Evolutionary conservation across 2,113 vertebrate genomes (phyloP).

Genomic region (Nansenia antarctica): DNA sequence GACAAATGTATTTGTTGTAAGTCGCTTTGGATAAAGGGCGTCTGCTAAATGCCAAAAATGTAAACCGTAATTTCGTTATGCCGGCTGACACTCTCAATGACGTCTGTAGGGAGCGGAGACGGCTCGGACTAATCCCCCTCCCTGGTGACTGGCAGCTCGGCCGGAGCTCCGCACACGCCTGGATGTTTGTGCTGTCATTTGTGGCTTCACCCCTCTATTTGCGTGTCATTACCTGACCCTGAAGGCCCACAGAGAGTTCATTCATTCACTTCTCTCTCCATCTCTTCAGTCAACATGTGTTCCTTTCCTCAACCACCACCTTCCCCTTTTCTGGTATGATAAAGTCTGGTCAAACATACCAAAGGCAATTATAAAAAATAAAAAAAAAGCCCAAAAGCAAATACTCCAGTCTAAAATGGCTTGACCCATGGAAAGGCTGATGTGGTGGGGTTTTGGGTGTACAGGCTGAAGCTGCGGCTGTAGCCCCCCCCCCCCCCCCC

Average conservation of each 20-base stretch:
- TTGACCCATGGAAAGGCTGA: too few relatives aligned
- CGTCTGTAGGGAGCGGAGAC: slow-evolving; percentile 38
- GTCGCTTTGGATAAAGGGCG: too few relatives aligned
- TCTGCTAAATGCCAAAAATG: not conserved
- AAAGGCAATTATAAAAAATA: too few relatives aligned
- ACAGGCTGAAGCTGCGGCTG: slow-evolving; percentile 1
- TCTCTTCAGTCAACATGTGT: not conserved
- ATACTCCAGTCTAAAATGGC: too few relatives aligned
- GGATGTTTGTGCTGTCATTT: slow-evolving; percentile 75
- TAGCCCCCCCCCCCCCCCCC: slow-evolving; percentile 38
- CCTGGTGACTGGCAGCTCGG: slow-evolving; percentile 63
- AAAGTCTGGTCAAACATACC: too few relatives aligned
- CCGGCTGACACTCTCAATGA: slow-evolving; percentile 38
- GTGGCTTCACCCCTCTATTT: slow-evolving; percentile 70
- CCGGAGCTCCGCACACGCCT: slow-evolving; percentile 52
- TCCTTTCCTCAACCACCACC: not conserved
- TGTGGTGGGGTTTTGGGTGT: not conserved
- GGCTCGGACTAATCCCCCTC: not conserved
- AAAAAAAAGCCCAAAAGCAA: not conserved
- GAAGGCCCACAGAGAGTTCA: slow-evolving; percentile 64
- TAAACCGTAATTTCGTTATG: slow-evolving; percentile 22
- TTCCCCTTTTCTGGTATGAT: too few relatives aligned
- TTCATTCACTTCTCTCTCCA: slow-evolving; percentile 59
- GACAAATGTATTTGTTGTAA: too few relatives aligned
- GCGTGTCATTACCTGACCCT: slow-evolving; percentile 71